Evolutionary conservation across 2,113 vertebrate genomes (phyloP).

Genomic region (Glareola pratincola): DNA sequence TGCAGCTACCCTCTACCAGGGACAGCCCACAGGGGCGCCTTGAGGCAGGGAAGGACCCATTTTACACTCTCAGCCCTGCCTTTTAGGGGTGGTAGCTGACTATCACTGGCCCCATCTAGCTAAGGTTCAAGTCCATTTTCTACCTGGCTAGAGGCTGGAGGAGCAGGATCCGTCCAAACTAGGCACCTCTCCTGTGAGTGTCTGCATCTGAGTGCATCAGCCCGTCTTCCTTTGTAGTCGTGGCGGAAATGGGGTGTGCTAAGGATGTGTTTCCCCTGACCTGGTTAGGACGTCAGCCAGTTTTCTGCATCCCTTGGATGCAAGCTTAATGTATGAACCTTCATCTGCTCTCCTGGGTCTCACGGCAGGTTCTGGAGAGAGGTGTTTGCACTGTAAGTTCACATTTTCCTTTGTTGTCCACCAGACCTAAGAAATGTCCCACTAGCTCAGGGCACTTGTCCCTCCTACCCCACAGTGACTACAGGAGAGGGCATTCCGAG

Average conservation of each 20-base stretch:
- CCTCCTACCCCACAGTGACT: background rate
- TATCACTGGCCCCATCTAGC: background rate
- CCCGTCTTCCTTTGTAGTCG: background rate
- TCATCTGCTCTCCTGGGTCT: background rate
- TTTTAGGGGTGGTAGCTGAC: background rate
- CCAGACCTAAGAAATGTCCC: background rate
- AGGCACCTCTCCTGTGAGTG: background rate
- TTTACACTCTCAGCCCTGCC: background rate
- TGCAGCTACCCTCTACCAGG: background rate
- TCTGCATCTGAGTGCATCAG: background rate
- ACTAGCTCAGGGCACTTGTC: background rate
- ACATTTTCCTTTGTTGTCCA: background rate
- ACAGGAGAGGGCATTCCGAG: background rate
- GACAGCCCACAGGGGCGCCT: background rate
- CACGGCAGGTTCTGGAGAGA: background rate
- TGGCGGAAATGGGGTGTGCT: accelerated
- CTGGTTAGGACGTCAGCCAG: background rate
- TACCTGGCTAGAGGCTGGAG: background rate
- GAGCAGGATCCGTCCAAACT: background rate
- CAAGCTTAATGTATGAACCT: background rate
- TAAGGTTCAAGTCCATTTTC: background rate
- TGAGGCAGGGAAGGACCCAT: background rate
- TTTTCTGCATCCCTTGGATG: background rate
- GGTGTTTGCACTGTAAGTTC: background rate
- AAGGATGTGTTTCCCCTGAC: background rate